Conservation (phyloP, 2,888 invertebrate species). For the Pristionchus exspectatus region DNA sequence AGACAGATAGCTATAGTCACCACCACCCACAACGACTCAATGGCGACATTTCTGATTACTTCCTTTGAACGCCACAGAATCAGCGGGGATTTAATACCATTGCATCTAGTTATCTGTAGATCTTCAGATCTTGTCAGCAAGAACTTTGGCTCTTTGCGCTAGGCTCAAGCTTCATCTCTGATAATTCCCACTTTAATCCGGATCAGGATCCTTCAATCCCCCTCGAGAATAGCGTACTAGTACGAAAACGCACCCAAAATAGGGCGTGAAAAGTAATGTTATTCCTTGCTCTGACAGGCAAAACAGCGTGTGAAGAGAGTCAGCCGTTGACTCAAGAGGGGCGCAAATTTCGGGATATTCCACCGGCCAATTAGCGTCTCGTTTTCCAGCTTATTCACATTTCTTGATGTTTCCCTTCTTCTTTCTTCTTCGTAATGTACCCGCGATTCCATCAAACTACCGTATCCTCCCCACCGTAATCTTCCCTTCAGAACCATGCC, state of each 20-base stretch:
- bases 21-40: background rate
- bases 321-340: background rate
- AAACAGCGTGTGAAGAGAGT: background rate
- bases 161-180: background rate
- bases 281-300: background rate
- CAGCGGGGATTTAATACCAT: background rate
- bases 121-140: background rate
- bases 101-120: background rate
- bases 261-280: background rate
- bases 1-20: background rate
- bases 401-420: background rate
- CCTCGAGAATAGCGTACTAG: background rate
- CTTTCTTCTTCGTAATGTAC: background rate
- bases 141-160: background rate
- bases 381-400: background rate
- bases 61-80: background rate
- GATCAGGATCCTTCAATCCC: background rate
- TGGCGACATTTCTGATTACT: background rate
- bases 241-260: slow-evolving; percentile 11
- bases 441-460: background rate
- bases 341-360: background rate
- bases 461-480: background rate
- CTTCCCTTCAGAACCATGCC: slow-evolving; percentile 20
- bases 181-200: background rate
- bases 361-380: background rate